Conservation (phyloP, 1,140 invertebrate genomes). For the Zophobas morio region DNA sequence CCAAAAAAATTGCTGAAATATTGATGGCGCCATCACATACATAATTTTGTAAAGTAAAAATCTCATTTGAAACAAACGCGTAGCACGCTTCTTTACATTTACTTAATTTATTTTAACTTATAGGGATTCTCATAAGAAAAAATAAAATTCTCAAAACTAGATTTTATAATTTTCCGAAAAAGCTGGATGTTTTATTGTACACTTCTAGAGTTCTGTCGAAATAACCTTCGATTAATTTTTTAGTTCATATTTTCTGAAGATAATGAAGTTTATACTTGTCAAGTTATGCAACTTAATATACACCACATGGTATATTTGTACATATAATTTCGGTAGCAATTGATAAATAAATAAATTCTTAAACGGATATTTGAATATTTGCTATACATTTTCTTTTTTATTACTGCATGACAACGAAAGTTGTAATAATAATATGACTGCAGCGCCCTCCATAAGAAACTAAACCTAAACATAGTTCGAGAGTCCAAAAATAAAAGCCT, state of each 20-base stretch:
- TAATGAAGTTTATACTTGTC: not conserved
- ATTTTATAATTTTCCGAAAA: too few relatives aligned
- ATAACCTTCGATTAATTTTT: too few relatives aligned
- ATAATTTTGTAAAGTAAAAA: too few relatives aligned
- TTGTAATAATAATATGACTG: not conserved
- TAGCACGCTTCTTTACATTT: too few relatives aligned
- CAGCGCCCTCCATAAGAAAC: not conserved
- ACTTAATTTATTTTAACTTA: too few relatives aligned
- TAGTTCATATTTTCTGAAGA: not conserved
- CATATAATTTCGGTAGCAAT: not conserved
- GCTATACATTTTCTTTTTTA: not conserved
- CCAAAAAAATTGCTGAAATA: too few relatives aligned
- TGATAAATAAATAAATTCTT: not conserved
- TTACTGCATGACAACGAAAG: not conserved
- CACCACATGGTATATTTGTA: not conserved
- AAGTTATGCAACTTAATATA: slow-evolving; percentile 10
- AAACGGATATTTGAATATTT: not conserved
- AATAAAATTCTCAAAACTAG: too few relatives aligned
- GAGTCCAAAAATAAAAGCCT: not conserved
- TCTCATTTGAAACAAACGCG: too few relatives aligned
- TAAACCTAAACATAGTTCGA: not conserved
- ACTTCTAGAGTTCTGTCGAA: too few relatives aligned
- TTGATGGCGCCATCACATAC: too few relatives aligned
- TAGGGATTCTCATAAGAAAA: too few relatives aligned
- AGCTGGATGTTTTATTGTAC: too few relatives aligned